Evolutionary conservation across 2,113 vertebrate genomes (phyloP).

Genomic region (Bos javanicus): DNA sequence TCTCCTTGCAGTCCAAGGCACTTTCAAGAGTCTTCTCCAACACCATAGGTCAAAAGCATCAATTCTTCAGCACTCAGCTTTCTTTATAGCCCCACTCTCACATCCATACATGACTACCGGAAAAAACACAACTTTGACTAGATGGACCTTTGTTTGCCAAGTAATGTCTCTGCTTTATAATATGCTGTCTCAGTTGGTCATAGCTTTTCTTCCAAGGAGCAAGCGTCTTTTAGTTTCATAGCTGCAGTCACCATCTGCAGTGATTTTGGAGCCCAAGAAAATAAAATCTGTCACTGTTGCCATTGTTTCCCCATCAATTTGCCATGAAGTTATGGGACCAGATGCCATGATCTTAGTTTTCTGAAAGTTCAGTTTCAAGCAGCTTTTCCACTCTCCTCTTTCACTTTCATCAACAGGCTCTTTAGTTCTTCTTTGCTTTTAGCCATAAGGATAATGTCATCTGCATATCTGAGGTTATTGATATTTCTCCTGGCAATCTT

Average conservation of each 20-base stretch:
- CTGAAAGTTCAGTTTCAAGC: neutral
- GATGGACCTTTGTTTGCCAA: neutral
- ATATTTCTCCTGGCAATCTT: neutral
- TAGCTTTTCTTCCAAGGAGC: neutral
- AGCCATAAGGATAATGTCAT: neutral
- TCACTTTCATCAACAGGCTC: neutral
- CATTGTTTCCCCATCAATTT: neutral
- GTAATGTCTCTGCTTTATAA: neutral
- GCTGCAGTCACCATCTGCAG: neutral
- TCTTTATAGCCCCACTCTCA: neutral
- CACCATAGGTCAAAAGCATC: neutral
- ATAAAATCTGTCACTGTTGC: neutral
- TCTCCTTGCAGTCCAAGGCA: neutral
- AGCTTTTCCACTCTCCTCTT: neutral
- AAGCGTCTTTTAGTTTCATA: neutral
- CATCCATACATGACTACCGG: neutral
- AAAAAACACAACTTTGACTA: neutral
- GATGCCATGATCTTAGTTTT: neutral
- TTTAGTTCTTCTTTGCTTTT: neutral
- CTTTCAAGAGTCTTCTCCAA: neutral
- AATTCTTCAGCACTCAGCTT: neutral
- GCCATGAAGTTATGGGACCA: neutral
- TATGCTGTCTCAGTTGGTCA: neutral
- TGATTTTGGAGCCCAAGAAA: neutral
- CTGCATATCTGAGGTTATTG: neutral